These are phyloP conservation scores for Sipha flava DNA, from an alignment of 1,140 invertebrate genomes.

Conservation along the genomic window DNA sequence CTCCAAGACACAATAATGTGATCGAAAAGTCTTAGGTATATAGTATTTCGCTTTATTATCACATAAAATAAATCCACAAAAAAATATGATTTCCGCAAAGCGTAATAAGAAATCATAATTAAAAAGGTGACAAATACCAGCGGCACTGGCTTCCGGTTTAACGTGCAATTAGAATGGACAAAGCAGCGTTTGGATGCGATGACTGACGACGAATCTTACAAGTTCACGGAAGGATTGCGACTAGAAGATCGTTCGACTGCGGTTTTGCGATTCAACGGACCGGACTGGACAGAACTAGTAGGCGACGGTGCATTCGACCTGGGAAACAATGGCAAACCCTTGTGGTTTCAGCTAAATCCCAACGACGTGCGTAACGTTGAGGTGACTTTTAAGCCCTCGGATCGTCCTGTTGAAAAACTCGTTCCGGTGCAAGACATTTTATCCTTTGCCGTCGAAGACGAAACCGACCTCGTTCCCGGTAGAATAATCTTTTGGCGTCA, in stretches of 20 bases:
- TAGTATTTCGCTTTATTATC: too few species aligned
- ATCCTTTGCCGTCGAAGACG: neutral
- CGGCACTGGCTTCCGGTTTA: neutral
- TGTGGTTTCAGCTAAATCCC: neutral
- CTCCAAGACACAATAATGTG: too few species aligned
- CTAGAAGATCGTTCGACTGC: neutral
- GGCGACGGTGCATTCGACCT: neutral
- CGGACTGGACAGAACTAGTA: neutral
- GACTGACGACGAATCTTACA: neutral
- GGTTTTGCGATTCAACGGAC: neutral
- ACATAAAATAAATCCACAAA: too few species aligned
- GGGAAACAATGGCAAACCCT: neutral
- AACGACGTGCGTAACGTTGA: neutral
- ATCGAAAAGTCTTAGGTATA: too few species aligned
- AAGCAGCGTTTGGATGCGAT: neutral
- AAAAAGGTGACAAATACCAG: neutral
- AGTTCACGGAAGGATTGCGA: neutral
- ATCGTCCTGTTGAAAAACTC: too few species aligned
- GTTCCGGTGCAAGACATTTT: neutral
- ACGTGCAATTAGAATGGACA: neutral
- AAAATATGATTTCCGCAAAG: too few species aligned
- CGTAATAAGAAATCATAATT: too few species aligned
- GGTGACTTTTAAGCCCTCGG: neutral
- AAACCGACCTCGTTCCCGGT: too few species aligned
- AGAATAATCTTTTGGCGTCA: neutral